phyloP scores from a whole-genome alignment of 2,797 vertebrate genomes.

The Philypnodon macrostomus region DNA sequence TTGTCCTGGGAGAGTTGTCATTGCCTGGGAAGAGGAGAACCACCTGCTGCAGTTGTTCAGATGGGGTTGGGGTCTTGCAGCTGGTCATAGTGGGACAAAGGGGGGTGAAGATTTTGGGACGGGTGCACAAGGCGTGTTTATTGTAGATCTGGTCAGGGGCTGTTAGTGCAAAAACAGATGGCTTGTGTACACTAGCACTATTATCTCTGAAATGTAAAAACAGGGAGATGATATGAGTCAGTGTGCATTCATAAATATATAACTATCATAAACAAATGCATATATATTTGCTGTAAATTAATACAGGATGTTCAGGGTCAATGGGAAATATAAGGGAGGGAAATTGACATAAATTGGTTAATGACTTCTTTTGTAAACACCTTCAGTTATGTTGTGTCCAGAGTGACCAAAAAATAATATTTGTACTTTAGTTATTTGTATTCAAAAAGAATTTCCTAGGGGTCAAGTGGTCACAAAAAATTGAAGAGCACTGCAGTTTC shows the following conservation, averaged over 20 bases:
- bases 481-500: too few species aligned
- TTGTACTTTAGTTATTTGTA: too few species aligned
- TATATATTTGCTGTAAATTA: conserved; percentile 16
- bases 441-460: too few species aligned
- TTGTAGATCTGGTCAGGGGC: conserved; percentile 59
- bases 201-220: conserved; percentile 35
- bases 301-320: background rate
- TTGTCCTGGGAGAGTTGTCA: conserved; percentile 41
- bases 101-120: conserved; percentile 66
- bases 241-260: conserved; percentile 29
- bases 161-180: conserved; percentile 65
- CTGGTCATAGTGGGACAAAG: conserved; percentile 66
- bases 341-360: background rate
- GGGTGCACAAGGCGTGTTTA: conserved; percentile 65
- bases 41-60: conserved; percentile 61
- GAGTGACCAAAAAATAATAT: too few species aligned
- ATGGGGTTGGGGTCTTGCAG: conserved; percentile 32
- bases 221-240: conserved; percentile 20
- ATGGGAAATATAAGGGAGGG: background rate
- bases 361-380: background rate
- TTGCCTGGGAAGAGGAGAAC: conserved; percentile 51
- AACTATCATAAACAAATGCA: conserved; percentile 12
- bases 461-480: too few species aligned
- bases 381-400: background rate
- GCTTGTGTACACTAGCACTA: conserved; percentile 43